Evolutionary conservation across 1,140 invertebrate species (phyloP), one percentile per base, ranked within the genome.

Genomic region (Manduca sexta): DNA sequence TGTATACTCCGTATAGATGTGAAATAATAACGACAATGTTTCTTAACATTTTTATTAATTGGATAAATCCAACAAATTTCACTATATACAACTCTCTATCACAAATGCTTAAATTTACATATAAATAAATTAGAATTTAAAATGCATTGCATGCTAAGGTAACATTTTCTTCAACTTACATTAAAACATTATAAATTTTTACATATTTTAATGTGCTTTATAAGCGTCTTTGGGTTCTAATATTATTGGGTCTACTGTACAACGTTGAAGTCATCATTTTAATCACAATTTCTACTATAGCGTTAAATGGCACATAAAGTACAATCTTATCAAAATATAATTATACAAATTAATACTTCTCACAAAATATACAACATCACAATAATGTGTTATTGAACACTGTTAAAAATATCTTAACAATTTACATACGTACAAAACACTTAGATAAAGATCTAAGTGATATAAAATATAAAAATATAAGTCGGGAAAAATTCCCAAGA

Each of bases 61-160:
- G 42, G 40, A 51, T 60, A 60, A 54, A 33, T 60, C 35, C 41
- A 48, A 59, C 47, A 59, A 16, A 17, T 40, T 52, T 15, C 34
- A 41, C 17, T 12, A 35, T 44, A 52, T 21, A 44, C 41, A 55
- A 29, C 29, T 13, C 13, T 50, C 49, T 63, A 63, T 63, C 55
- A 62, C 55, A 63, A 63, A 63, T 56, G 49, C 49, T 55, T 63
- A 39, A 43, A 38, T 48, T 49, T 38, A 34, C 13, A 49, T 35
- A 35, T 35, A 37, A 35, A 52, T 44, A 30, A 39, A 39, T 44
- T 39, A 38, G 21, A 43, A 48, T 40, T 46, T 45, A 52, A 57
- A 57, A 57, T 52, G 55, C 45, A 45, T 49, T 49, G 16, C 41
- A 56, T 52, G 41, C 46, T 40, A 34, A 17, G 37, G 29, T 45